Evolutionary conservation across 2,888 invertebrate genomes (phyloP).

Genomic region (Drosophila anceps): DNA sequence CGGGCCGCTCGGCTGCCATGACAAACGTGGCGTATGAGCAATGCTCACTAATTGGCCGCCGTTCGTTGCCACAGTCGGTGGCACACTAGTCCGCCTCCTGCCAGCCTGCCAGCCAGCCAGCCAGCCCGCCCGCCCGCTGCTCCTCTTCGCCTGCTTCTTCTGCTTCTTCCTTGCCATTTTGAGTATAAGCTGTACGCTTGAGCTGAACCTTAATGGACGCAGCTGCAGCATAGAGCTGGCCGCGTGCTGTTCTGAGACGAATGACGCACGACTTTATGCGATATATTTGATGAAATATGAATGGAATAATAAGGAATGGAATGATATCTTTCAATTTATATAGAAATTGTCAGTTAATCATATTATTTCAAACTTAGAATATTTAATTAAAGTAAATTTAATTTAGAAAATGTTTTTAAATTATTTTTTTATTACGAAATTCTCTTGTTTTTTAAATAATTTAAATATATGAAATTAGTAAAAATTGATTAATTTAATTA

Average conservation of each 20-base stretch:
- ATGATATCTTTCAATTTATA: no score
- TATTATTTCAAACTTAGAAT: no score
- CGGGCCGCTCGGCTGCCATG: constrained; percentile 60
- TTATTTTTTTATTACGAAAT: no score
- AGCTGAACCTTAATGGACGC: constrained; percentile 14
- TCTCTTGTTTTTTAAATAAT: no score
- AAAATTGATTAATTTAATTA: no score
- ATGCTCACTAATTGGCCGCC: constrained; percentile 80
- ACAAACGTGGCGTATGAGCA: constrained; percentile 82
- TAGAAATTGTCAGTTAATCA: no score
- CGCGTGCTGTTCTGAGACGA: background rate
- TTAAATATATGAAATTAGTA: no score
- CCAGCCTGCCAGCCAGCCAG: background rate
- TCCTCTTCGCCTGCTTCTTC: background rate
- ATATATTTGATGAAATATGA: background rate
- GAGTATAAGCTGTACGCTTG: constrained; percentile 38
- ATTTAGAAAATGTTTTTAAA: no score
- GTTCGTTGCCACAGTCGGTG: constrained; percentile 41
- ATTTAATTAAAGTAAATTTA: background rate
- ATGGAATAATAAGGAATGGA: no score
- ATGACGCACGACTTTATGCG: background rate
- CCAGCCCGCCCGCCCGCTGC: background rate
- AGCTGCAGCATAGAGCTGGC: constrained; percentile 9
- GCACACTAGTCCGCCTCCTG: background rate
- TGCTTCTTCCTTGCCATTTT: constrained; percentile 23